Evolutionary conservation across 1,140 invertebrate genomes (phyloP), one percentile per base, ranked within the genome.

Genomic region (Thaumatotibia leucotreta): DNA sequence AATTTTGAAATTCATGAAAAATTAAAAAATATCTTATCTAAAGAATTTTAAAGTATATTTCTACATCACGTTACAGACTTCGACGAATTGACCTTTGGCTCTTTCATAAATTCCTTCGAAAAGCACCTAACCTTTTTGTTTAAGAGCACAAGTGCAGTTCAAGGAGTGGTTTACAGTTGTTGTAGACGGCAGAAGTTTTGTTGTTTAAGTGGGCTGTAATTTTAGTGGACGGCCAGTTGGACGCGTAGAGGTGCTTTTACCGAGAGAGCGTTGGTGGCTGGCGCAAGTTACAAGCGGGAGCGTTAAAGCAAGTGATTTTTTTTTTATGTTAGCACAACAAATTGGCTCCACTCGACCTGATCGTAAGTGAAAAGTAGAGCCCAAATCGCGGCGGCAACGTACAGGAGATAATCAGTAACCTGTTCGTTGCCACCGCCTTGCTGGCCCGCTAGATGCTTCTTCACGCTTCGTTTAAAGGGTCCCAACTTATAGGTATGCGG

Each of bases 181-280:
- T 63, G 52, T 61, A 69, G 77, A 80, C 72, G 72, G 71, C 76
- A 70, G 69, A 81, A 85, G 79, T 87, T 87, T 77, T 73, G 72
- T 74, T 78, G 77, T 77, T 77, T 72, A 69, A 82, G 74, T 80
- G 78, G 71, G 68, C 69, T 75, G 79, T 80, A 79, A 84, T 83
- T 81, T 81, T 79, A 83, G 77, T 77, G 79, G 77, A 82, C 78
- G 76, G 72, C 63, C 65, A 54, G 70, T 54, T 74, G 67, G 75
- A 67, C 68, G 72, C 69, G 69, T 66, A 71, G 78, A 87, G 32
- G 80, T 84, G 81, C 80, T 82, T 78, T 78, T 71, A 77, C 66
- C 62, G 50, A 58, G 24, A 24, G 24, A 58, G 52, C 24, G 67
- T 22, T 20, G 54, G 45, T 61, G 14, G n/a, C 9, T 65, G 74